Conservation (phyloP, 2,888 invertebrate species). For the Zeuzera pyrina region DNA sequence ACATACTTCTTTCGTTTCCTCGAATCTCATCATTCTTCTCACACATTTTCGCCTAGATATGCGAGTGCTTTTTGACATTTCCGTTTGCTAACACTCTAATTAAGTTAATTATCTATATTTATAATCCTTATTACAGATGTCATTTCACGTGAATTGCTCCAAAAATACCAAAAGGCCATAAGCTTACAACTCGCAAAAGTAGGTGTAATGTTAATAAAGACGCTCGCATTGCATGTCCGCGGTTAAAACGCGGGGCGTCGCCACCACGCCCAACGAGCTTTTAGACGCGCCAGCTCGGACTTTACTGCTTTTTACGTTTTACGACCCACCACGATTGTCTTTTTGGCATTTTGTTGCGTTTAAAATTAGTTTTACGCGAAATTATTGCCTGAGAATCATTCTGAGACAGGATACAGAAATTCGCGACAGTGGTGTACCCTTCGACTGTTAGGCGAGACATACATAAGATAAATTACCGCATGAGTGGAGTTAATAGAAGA, state of each 20-base stretch:
- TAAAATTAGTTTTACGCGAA: slow-evolving; percentile 27
- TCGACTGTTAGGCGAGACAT: slow-evolving; percentile 1
- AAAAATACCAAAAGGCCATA: too few species aligned
- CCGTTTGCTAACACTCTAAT: too few species aligned
- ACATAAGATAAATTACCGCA: slow-evolving; percentile 45
- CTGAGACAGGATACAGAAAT: background rate
- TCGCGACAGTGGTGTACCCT: background rate
- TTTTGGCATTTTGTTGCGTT: slow-evolving; percentile 38
- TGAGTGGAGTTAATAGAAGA: slow-evolving; percentile 67
- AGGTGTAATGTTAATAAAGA: slow-evolving; percentile 55
- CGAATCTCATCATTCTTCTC: too few species aligned
- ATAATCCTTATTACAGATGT: too few species aligned
- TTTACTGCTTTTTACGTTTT: slow-evolving; percentile 46
- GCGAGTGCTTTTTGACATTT: too few species aligned
- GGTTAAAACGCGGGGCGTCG: slow-evolving; percentile 55
- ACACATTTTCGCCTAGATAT: too few species aligned
- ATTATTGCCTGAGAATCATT: background rate
- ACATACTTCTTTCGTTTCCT: too few species aligned
- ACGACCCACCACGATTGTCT: slow-evolving; percentile 42
- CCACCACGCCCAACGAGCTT: slow-evolving; percentile 48
- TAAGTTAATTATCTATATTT: too few species aligned
- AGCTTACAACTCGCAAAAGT: too few species aligned
- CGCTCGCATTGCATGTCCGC: slow-evolving; percentile 38
- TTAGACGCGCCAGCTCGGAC: slow-evolving; percentile 34
- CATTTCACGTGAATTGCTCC: too few species aligned